Evolutionary conservation across 2,888 invertebrate genomes (phyloP), one percentile per base, ranked within the genome.

Genomic region (Caenorhabditis japonica): DNA sequence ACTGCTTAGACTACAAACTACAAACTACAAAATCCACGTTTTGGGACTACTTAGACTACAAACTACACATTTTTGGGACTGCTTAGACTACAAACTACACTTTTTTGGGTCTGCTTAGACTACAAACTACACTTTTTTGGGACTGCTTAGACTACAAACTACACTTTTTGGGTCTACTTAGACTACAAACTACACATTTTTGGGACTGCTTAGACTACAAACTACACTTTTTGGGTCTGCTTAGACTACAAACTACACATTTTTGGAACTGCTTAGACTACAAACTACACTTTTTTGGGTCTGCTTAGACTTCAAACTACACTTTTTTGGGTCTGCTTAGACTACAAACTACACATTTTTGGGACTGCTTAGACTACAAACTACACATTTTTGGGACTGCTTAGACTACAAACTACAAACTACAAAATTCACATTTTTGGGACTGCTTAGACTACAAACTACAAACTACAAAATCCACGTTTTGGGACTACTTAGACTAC

Each of bases 331-430:
- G 8, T n/a, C 19, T 15, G 33, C 1, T 5, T 33, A n/a, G 21
- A 25, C 33, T 12, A 7, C n/a, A 19, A 27, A 1, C n/a, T 13
- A 15, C 49, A n/a, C 19, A 66, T 68, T 53, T 73, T 68, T 38
- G 7, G n/a, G 8, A 30, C 19, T 15, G 33, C 1, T 5, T 33
- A n/a, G 21, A 25, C 33, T 12, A 7, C n/a, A 19, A 27, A 1
- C n/a, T 13, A 15, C 49, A n/a, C 19, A 66, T 68, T 53, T 73
- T 68, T 38, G 7, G n/a, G 8, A 30, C 19, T 15, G 33, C 1
- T 5, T 33, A n/a, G 21, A 25, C 33, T 12, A 7, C n/a, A 19
- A 27, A 1, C n/a, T 13, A 15, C 49, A n/a, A 13, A 66, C 73
- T n/a, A n/a, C n/a, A n/a, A n/a, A n/a, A n/a, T n/a, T n/a, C n/a